A percentile compares a stretch with the other conserved stretches of the same genome.
These are phyloP conservation scores for Pseudorasbora parva DNA, from an alignment of 2,113 vertebrate species.

Conservation along the genomic window DNA sequence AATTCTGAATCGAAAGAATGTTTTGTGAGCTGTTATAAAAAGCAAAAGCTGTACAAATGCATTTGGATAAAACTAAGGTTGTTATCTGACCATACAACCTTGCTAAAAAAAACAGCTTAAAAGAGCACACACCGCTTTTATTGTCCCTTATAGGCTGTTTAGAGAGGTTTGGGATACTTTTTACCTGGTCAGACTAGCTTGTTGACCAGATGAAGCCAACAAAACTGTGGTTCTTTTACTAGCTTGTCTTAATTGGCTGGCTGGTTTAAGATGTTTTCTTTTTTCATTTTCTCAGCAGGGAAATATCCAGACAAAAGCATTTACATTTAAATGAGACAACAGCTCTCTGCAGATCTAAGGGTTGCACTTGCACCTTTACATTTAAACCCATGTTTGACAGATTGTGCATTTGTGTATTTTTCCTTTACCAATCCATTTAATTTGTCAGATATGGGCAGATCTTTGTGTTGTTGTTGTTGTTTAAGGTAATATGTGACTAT, in stretches of 20 bases:
- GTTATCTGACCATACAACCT: neutral
- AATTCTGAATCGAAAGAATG: neutral
- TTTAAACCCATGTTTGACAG: neutral
- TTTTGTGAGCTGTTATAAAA: neutral
- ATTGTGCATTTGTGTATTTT: neutral
- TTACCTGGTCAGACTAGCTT: neutral
- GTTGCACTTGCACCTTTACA: neutral
- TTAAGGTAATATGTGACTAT: neutral
- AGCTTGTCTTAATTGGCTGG: no score
- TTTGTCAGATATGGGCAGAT: conserved; percentile 2
- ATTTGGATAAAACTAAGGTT: neutral
- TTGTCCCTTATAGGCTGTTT: neutral
- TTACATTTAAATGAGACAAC: conserved; percentile 51
- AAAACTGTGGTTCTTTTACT: neutral
- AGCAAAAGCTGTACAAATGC: neutral
- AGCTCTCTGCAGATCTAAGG: neutral
- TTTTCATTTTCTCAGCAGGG: neutral
- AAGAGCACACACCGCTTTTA: neutral
- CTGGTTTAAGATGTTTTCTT: neutral
- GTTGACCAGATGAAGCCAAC: neutral
- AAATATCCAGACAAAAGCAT: conserved; percentile 37
- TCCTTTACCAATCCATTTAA: neutral
- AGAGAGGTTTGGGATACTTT: neutral
- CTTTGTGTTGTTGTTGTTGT: neutral
- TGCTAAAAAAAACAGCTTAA: neutral